These are phyloP conservation scores for Blera fallax DNA, from an alignment of 2,888 invertebrate species.

Conservation along the genomic window DNA sequence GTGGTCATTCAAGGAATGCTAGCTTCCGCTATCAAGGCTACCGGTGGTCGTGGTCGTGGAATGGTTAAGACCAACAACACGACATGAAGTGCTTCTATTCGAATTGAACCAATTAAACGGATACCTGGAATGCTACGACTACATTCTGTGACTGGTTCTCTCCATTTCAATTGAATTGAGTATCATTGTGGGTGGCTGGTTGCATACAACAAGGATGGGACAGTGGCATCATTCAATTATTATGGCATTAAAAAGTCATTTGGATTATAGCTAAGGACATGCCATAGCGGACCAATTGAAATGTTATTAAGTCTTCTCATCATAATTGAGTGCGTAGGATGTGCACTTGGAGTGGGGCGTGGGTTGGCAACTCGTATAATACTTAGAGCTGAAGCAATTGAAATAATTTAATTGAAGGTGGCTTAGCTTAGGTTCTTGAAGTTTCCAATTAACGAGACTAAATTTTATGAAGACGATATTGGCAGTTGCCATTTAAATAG, in stretches of 20 bases:
- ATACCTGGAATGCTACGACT: constrained; percentile 50
- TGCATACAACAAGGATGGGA: too few relatives aligned
- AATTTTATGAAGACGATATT: too few relatives aligned
- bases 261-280: constrained; percentile 54
- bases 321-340: constrained; percentile 17
- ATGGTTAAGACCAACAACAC: background rate
- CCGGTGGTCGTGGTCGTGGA: too few relatives aligned
- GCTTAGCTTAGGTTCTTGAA: background rate
- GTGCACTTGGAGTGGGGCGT: background rate
- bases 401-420: background rate
- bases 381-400: background rate
- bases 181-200: background rate
- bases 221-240: constrained; percentile 58
- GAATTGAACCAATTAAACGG: constrained; percentile 68
- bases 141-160: constrained; percentile 30
- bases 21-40: background rate
- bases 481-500: too few relatives aligned
- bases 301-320: constrained; percentile 26
- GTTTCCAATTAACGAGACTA: background rate
- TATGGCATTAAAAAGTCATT: constrained; percentile 55
- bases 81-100: constrained; percentile 20
- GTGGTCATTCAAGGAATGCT: constrained; percentile 39
- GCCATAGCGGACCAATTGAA: constrained; percentile 39
- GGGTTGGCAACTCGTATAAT: background rate
- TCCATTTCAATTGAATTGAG: constrained; percentile 40